Conservation (phyloP, 2,797 vertebrate genomes). For the Gastrophryne carolinensis region DNA sequence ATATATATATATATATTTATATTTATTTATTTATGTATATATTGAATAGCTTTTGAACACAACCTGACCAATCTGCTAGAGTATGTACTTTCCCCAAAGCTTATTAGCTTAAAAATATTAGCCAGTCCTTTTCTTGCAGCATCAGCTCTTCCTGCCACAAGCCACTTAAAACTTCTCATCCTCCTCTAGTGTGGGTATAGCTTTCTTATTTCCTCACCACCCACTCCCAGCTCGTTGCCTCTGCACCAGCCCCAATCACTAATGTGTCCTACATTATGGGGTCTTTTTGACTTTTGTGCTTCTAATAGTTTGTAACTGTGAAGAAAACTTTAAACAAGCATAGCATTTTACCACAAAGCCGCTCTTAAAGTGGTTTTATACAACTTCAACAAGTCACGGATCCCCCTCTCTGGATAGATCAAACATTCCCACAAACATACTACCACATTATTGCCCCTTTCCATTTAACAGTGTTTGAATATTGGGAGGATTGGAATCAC, state of each 20-base stretch:
- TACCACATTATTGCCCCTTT: too few species aligned
- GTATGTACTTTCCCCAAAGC: conserved; percentile 8
- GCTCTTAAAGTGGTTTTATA: too few species aligned
- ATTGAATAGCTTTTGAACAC: background rate
- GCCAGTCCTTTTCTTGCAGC: conserved; percentile 44
- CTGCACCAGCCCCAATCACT: background rate
- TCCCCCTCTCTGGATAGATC: too few species aligned
- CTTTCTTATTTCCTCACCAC: conserved; percentile 9
- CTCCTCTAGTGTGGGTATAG: conserved; percentile 25
- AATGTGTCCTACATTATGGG: conserved; percentile 35
- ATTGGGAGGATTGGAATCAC: too few species aligned
- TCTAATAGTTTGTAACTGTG: background rate
- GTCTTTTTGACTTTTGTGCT: background rate
- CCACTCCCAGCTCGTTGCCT: conserved; percentile 15
- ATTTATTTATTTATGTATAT: background rate
- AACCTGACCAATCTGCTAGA: conserved; percentile 1
- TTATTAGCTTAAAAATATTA: conserved; percentile 29
- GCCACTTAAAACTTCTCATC: conserved; percentile 31
- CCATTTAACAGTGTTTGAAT: too few species aligned
- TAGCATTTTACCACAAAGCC: conserved; percentile 23
- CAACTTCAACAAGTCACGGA: too few species aligned
- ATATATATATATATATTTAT: too few species aligned
- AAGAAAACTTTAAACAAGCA: conserved; percentile 1
- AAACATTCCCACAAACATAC: too few species aligned
- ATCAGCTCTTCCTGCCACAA: conserved; percentile 52